Percentiles rank a stretch among this genome's conserved stretches.
Evolutionary conservation across 2,888 invertebrate species (phyloP).

Genomic region (Ophion slaviceki): DNA sequence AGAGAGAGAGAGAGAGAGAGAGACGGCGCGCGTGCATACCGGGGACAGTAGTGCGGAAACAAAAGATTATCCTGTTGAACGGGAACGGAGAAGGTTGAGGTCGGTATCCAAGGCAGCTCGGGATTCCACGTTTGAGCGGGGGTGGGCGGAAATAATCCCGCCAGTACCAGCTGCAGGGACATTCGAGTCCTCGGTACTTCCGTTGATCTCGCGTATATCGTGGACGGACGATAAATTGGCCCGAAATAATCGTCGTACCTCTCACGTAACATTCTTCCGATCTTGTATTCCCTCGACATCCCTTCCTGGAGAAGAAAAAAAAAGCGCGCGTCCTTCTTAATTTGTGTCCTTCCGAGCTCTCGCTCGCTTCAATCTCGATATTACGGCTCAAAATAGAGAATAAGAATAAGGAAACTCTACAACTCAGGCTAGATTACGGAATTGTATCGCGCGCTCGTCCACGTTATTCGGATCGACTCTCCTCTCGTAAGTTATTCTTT

Average conservation of each 20-base stretch:
- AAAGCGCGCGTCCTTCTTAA: too few species aligned
- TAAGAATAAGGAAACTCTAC: too few species aligned
- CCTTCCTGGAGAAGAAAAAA: slow-evolving; percentile 72
- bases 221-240: slow-evolving; percentile 76
- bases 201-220: slow-evolving; percentile 82
- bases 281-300: slow-evolving; percentile 79
- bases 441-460: too few species aligned
- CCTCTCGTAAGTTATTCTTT: too few species aligned
- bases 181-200: slow-evolving; percentile 85
- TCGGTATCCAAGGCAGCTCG: slow-evolving; percentile 85
- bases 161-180: slow-evolving; percentile 85
- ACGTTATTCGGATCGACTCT: too few species aligned
- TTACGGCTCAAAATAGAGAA: too few species aligned
- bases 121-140: slow-evolving; percentile 82
- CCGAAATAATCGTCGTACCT: slow-evolving; percentile 78
- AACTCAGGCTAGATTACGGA: too few species aligned
- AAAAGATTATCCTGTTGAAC: slow-evolving; percentile 79
- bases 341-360: too few species aligned
- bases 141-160: slow-evolving; percentile 84
- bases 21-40: slow-evolving; percentile 67
- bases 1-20: too few species aligned
- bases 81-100: slow-evolving; percentile 84
- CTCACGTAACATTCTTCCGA: slow-evolving; percentile 78
- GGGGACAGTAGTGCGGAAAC: slow-evolving; percentile 76
- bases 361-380: too few species aligned